A percentile compares a stretch with the other conserved stretches of the same genome.
These are phyloP conservation scores for Equus przewalskii DNA, from an alignment of 2,113 vertebrate species.

Conservation along the genomic window DNA sequence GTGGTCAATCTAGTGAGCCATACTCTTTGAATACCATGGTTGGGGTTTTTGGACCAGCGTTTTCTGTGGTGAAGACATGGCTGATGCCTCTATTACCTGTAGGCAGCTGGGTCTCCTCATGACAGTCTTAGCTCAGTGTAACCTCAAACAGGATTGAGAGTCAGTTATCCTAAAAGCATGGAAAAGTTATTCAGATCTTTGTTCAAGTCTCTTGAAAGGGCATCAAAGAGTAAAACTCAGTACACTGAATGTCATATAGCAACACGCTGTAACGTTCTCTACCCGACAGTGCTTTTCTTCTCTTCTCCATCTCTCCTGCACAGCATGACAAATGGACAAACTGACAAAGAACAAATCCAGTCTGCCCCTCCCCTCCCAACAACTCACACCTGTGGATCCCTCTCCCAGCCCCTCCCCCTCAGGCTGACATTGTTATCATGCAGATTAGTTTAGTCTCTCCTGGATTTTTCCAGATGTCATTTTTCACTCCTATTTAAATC, in stretches of 20 bases:
- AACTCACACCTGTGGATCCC: too few species aligned
- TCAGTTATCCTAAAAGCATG: too few species aligned
- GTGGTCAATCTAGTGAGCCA: neutral
- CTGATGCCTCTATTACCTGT: fast-evolving
- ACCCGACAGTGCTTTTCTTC: neutral
- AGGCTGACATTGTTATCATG: neutral
- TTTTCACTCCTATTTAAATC: neutral
- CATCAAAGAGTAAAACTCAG: neutral
- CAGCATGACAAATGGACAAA: neutral
- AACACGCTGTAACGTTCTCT: neutral
- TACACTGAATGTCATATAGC: neutral
- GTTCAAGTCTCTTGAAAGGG: neutral
- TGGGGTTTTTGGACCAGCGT: too few species aligned
- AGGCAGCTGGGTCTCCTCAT: neutral
- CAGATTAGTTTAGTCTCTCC: neutral
- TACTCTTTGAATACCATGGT: neutral
- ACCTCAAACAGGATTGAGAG: neutral
- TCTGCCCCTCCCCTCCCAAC: neutral
- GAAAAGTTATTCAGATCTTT: neutral
- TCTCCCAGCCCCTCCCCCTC: neutral
- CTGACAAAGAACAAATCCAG: neutral
- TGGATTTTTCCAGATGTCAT: neutral
- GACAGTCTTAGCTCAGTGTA: neutral
- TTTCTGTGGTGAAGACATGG: neutral
- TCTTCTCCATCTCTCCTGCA: neutral